Percentiles rank a stretch among this genome's conserved stretches.
phyloP scores from a whole-genome alignment of 2,113 vertebrate species.

The Semicossyphus pulcher region DNA sequence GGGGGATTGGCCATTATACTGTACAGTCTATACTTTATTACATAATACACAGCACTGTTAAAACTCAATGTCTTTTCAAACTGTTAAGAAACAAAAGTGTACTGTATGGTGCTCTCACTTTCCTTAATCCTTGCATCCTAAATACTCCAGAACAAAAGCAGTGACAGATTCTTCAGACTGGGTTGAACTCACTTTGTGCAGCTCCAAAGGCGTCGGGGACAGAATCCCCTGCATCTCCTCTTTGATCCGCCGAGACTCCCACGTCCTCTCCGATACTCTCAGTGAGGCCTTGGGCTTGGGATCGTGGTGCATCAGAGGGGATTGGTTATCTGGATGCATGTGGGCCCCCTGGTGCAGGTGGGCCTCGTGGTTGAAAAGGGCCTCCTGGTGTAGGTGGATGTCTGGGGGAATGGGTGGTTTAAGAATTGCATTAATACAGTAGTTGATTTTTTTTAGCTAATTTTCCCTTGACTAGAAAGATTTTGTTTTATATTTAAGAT shows the following conservation, averaged over 20 bases:
- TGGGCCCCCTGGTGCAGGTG: conserved; percentile 60
- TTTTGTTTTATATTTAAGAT: too few species aligned
- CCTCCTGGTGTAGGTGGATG: conserved; percentile 54
- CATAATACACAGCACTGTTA: conserved; percentile 24
- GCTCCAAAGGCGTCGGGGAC: conserved; percentile 88
- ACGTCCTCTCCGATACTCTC: conserved; percentile 85
- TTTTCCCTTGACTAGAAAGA: not conserved
- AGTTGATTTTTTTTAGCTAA: too few species aligned
- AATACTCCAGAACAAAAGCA: too few species aligned
- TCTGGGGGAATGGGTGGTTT: conserved; percentile 27
- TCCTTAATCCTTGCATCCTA: too few species aligned
- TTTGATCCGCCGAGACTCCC: conserved; percentile 88
- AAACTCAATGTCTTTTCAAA: not conserved
- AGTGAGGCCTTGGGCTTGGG: conserved; percentile 79
- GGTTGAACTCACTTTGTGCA: conserved; percentile 89
- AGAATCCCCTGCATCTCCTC: conserved; percentile 93
- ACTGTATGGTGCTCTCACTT: too few species aligned
- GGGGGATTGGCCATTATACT: not conserved
- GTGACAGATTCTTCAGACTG: too few species aligned
- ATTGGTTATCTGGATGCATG: conserved; percentile 63
- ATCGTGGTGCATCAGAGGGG: conserved; percentile 69
- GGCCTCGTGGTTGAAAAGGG: conserved; percentile 61
- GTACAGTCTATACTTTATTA: conserved; percentile 7
- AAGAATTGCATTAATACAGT: too few species aligned
- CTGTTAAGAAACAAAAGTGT: not conserved